Evolutionary conservation across 2,797 vertebrate species (phyloP).

Genomic region (Euthynnus affinis): DNA sequence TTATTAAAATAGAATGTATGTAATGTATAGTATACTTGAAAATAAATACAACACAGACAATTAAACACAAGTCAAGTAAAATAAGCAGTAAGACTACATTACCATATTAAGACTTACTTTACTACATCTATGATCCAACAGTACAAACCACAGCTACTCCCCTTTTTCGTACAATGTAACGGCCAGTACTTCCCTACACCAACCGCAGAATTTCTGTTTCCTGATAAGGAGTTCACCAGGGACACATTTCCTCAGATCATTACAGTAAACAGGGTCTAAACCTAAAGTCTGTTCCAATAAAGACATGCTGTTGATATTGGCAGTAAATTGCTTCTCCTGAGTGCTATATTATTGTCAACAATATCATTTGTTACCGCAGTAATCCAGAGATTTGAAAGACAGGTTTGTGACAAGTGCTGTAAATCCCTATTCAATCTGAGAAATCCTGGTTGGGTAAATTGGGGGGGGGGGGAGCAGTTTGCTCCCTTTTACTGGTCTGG

Average conservation of each 20-base stretch:
- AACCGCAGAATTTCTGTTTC: neutral
- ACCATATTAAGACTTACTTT: neutral
- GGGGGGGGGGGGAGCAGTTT: too few relatives aligned
- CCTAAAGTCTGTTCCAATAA: neutral
- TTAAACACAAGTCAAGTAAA: neutral
- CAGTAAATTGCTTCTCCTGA: neutral
- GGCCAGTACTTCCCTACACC: neutral
- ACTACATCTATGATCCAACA: neutral
- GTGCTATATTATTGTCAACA: neutral
- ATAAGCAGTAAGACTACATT: neutral
- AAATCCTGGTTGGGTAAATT: neutral
- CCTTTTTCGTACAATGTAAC: constrained; percentile 19
- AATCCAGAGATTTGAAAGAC: neutral
- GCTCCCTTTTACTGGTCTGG: neutral
- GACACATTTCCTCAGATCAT: neutral
- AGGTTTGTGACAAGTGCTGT: neutral
- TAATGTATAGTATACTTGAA: neutral
- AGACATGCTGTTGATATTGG: neutral
- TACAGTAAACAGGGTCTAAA: neutral
- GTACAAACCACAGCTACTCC: constrained; percentile 6
- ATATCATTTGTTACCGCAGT: neutral
- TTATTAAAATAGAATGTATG: neutral
- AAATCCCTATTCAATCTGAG: neutral
- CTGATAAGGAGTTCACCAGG: constrained; percentile 6
- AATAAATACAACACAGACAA: neutral